Percentiles rank a stretch among this genome's conserved stretches.
These are phyloP conservation scores for Synergus umbraculus DNA, from an alignment of 2,888 invertebrate species.

Conservation along the genomic window DNA sequence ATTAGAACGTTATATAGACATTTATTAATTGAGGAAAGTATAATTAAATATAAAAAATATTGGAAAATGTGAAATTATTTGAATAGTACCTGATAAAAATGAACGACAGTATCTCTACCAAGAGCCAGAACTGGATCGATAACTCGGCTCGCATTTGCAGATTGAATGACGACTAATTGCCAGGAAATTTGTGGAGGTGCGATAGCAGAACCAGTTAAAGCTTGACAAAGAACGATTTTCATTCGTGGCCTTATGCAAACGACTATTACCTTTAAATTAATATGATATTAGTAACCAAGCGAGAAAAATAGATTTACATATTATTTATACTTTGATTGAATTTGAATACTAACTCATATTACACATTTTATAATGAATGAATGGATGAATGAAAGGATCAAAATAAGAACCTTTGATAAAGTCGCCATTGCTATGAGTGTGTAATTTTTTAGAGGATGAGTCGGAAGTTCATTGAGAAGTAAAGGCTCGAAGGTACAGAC, in stretches of 20 bases:
- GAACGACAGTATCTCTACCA: slow-evolving; percentile 89
- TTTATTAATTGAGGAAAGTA: too few relatives aligned
- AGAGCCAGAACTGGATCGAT: slow-evolving; percentile 93
- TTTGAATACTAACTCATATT: neutral
- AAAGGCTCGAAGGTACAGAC: slow-evolving; percentile 88
- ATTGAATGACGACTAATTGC: slow-evolving; percentile 93
- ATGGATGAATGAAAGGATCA: slow-evolving; percentile 56
- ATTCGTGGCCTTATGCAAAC: slow-evolving; percentile 88
- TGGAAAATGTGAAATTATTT: neutral
- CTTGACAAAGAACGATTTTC: slow-evolving; percentile 87
- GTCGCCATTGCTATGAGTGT: slow-evolving; percentile 95
- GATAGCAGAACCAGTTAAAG: slow-evolving; percentile 84
- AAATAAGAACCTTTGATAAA: slow-evolving; percentile 87
- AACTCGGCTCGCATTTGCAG: slow-evolving; percentile 82
- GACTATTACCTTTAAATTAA: slow-evolving; percentile 83
- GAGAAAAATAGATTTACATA: neutral
- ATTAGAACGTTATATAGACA: too few relatives aligned
- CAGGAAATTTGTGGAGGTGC: slow-evolving; percentile 94
- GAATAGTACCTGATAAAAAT: slow-evolving; percentile 87
- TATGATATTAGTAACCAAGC: slow-evolving; percentile 15
- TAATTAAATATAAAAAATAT: too few relatives aligned
- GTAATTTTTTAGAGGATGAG: slow-evolving; percentile 85
- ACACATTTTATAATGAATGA: neutral
- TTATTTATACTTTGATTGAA: neutral
- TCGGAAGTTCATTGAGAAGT: slow-evolving; percentile 79